phyloP scores from a whole-genome alignment of 92 coral and sea anemone genomes.

The Porites evermanni region DNA sequence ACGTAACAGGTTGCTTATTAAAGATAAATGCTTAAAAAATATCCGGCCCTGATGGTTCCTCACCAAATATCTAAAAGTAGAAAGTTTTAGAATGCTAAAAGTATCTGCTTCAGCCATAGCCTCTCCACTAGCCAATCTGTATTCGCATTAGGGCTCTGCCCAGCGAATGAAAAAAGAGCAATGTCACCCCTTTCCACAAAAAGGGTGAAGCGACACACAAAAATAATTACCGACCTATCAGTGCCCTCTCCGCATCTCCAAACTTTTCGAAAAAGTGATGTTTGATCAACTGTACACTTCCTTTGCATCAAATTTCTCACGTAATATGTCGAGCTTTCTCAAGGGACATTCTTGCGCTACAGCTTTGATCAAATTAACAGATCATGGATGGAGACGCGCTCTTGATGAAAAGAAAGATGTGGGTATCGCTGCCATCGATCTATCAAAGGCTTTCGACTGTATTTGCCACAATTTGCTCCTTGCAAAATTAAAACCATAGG shows the following conservation, averaged over 20 bases:
- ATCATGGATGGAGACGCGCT: constrained; percentile 37
- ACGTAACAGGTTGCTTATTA: no score
- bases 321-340: constrained; percentile 41
- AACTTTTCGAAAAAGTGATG: constrained; percentile 48
- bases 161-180: no score
- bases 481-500: not conserved
- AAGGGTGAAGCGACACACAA: constrained; percentile 5
- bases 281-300: constrained; percentile 37
- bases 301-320: constrained; percentile 35
- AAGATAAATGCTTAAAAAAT: no score
- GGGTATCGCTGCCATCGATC: constrained; percentile 31
- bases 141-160: no score
- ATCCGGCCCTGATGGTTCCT: no score
- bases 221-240: constrained; percentile 40
- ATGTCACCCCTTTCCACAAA: no score
- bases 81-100: no score
- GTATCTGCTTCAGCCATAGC: not conserved
- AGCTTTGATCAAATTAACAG: constrained; percentile 13
- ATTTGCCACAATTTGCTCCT: not conserved
- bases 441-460: not conserved
- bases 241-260: constrained; percentile 29
- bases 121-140: not conserved
- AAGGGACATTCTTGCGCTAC: constrained; percentile 53
- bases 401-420: constrained; percentile 49
- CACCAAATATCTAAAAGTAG: not conserved